phyloP scores from a whole-genome alignment of 1,140 invertebrate genomes.

The Leptinotarsa defecta region DNA sequence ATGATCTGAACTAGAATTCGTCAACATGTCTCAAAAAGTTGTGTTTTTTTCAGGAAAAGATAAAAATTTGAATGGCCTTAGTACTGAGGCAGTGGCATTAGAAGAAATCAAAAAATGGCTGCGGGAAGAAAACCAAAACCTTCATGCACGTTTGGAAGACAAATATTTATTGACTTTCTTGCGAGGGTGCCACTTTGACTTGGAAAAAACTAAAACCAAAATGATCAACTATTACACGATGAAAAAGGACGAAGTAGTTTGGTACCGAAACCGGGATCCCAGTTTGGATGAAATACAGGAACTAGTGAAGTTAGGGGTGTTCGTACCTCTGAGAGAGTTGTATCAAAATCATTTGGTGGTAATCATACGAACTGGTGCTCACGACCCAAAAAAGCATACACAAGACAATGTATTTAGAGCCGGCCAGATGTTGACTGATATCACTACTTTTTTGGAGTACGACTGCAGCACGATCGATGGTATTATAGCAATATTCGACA shows the following conservation, averaged over 20 bases:
- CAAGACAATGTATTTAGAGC: constrained; percentile 66
- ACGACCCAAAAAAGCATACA: constrained; percentile 62
- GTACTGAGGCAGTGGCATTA: constrained; percentile 13
- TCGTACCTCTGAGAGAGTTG: constrained; percentile 61
- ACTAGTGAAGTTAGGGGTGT: constrained; percentile 63
- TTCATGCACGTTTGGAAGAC: constrained; percentile 55
- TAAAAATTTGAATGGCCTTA: neutral
- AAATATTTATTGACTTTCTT: constrained; percentile 66
- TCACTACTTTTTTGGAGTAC: constrained; percentile 59
- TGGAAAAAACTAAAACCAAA: constrained; percentile 63
- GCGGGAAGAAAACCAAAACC: constrained; percentile 32
- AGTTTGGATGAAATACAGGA: constrained; percentile 61
- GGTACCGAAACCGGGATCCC: constrained; percentile 67
- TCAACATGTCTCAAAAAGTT: neutral
- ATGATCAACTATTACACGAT: constrained; percentile 64
- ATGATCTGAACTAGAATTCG: no score
- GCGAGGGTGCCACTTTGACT: constrained; percentile 65
- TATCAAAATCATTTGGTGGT: constrained; percentile 61
- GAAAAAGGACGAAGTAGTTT: constrained; percentile 60
- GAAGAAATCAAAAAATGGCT: constrained; percentile 42
- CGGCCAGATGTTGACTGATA: constrained; percentile 64
- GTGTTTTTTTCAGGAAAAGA: neutral
- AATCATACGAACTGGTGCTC: constrained; percentile 61
- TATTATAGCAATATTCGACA: constrained; percentile 65
- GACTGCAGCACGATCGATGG: constrained; percentile 62